Conservation (phyloP, 2,113 vertebrate genomes). For the Connochaetes taurinus region DNA sequence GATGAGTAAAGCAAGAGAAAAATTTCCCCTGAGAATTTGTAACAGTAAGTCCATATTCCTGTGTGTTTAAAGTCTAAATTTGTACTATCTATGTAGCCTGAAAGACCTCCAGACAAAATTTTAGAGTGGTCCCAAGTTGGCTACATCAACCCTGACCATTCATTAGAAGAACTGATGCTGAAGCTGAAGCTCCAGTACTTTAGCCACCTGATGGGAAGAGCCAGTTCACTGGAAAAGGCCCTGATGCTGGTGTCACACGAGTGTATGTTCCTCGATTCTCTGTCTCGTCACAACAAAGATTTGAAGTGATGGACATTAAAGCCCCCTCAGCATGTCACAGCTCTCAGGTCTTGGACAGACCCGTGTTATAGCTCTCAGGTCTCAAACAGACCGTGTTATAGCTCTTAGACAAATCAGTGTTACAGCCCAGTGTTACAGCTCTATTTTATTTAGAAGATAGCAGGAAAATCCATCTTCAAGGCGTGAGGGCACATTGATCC, state of each 20-base stretch:
- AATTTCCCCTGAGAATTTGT: not conserved
- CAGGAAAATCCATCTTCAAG: no score
- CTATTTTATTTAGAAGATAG: no score
- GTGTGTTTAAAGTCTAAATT: not conserved
- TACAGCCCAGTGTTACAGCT: no score
- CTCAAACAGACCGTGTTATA: no score
- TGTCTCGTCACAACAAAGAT: no score
- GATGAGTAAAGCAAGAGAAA: not conserved
- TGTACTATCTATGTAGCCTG: not conserved
- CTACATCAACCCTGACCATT: not conserved
- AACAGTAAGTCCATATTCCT: not conserved
- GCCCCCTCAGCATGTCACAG: no score
- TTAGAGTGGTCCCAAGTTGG: not conserved
- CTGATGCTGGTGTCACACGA: not conserved
- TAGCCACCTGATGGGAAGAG: not conserved
- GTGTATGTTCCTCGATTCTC: no score
- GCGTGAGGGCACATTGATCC: no score
- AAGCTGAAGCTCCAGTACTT: not conserved
- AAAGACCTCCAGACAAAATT: not conserved
- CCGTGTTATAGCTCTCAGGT: no score
- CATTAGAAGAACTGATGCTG: not conserved
- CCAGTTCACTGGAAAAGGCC: not conserved
- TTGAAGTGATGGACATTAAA: no score
- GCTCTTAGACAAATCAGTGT: no score
- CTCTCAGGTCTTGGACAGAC: no score